phyloP scores from a whole-genome alignment of 2,113 vertebrate genomes.

The Numenius arquata region DNA sequence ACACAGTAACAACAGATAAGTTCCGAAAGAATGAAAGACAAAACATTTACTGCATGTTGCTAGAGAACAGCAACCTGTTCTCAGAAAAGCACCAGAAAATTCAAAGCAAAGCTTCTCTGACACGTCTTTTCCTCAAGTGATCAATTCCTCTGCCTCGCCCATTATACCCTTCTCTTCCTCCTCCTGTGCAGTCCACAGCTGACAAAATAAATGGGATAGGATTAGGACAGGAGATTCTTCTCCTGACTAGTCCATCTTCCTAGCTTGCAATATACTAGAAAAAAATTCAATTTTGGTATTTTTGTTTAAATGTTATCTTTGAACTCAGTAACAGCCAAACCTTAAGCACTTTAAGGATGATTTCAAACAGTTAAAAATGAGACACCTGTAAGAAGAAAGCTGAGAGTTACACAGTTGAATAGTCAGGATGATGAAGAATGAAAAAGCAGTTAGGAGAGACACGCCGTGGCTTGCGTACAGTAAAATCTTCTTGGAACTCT shows the following conservation, averaged over 20 bases:
- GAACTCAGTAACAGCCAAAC: neutral
- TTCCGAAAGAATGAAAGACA: neutral
- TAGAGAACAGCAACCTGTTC: neutral
- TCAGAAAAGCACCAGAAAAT: neutral
- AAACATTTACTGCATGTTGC: neutral
- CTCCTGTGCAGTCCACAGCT: neutral
- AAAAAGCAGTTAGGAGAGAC: neutral
- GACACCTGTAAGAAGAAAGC: neutral
- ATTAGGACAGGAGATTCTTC: neutral
- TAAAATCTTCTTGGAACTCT: neutral
- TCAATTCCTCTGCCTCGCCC: neutral
- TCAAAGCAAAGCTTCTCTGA: neutral
- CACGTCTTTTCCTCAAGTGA: neutral
- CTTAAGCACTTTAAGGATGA: neutral
- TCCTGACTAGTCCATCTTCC: neutral
- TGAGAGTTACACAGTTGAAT: neutral
- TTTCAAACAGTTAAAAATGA: neutral
- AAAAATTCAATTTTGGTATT: neutral
- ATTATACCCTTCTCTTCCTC: neutral
- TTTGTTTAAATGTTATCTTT: neutral
- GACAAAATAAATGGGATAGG: neutral
- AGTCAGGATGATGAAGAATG: neutral
- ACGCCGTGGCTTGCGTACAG: neutral
- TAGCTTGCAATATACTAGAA: neutral
- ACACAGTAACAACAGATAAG: neutral